A percentile compares a stretch with the other conserved stretches of the same genome.
Conservation (phyloP, 2,113 vertebrate species). For the Scolopax mira region DNA sequence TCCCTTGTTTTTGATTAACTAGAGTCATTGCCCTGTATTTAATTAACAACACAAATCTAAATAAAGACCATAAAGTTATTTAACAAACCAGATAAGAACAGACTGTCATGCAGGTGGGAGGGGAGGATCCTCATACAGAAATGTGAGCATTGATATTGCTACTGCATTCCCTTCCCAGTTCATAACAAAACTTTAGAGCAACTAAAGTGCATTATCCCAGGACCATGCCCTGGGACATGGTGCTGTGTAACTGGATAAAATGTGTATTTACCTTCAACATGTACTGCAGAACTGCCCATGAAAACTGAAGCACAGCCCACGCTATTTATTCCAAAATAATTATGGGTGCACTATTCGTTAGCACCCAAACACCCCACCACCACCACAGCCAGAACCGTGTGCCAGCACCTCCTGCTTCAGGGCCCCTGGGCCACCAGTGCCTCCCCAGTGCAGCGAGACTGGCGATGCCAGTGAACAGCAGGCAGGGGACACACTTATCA, state of each 20-base stretch:
- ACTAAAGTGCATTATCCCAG: accelerated
- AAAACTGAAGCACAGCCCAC: neutral
- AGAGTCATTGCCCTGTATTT: neutral
- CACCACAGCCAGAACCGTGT: too few species aligned
- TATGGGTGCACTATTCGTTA: accelerated
- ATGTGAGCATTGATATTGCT: neutral
- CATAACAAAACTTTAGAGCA: neutral
- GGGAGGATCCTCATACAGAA: neutral
- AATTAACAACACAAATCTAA: neutral
- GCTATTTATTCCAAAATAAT: accelerated
- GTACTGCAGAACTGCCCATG: neutral
- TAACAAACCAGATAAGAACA: neutral
- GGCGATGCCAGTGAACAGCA: accelerated
- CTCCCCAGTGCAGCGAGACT: accelerated
- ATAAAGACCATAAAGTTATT: neutral
- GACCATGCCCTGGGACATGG: neutral
- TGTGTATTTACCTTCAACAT: accelerated
- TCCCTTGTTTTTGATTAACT: neutral
- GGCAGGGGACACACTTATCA: neutral
- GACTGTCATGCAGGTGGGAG: neutral
- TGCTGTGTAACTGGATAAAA: neutral
- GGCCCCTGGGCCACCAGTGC: accelerated
- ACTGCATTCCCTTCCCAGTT: neutral
- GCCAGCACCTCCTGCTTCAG: accelerated
- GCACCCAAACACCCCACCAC: accelerated